A percentile compares a stretch with the other conserved stretches of the same genome.
Conservation (phyloP, 2,113 vertebrate species). For the Echinops telfairi region DNA sequence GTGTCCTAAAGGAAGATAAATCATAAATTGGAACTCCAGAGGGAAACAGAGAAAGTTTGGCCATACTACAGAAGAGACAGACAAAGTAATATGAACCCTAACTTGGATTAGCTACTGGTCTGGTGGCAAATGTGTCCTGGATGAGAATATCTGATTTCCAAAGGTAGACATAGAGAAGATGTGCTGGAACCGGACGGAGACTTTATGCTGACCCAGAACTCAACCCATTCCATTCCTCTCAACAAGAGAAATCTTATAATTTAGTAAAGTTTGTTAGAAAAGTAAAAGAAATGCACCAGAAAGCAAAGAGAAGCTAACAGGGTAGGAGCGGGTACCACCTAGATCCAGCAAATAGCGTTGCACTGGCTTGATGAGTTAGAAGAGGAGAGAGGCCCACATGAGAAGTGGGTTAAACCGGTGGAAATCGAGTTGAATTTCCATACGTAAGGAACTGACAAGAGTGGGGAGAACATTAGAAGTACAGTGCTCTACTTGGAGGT, state of each 20-base stretch:
- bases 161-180: not conserved
- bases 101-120: not conserved
- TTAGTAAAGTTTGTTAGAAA: not conserved
- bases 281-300: slow-evolving; percentile 36
- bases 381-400: not conserved
- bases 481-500: not conserved
- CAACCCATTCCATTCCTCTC: slow-evolving; percentile 20
- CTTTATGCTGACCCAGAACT: not conserved
- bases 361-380: not conserved
- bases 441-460: not conserved
- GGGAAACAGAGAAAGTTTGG: not conserved
- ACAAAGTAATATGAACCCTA: not conserved
- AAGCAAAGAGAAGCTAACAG: slow-evolving; percentile 18
- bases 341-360: not conserved
- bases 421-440: not conserved
- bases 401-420: not conserved
- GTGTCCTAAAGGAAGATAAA: not conserved
- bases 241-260: slow-evolving; percentile 29
- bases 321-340: not conserved
- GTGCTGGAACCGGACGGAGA: not conserved
- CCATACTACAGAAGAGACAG: not conserved
- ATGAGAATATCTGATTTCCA: not conserved
- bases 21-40: not conserved
- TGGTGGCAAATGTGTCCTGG: not conserved
- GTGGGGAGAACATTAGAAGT: not conserved